A percentile compares a stretch with the other conserved stretches of the same genome.
Conservation (phyloP, 2,797 vertebrate species). For the Sebastiscus tertius region DNA sequence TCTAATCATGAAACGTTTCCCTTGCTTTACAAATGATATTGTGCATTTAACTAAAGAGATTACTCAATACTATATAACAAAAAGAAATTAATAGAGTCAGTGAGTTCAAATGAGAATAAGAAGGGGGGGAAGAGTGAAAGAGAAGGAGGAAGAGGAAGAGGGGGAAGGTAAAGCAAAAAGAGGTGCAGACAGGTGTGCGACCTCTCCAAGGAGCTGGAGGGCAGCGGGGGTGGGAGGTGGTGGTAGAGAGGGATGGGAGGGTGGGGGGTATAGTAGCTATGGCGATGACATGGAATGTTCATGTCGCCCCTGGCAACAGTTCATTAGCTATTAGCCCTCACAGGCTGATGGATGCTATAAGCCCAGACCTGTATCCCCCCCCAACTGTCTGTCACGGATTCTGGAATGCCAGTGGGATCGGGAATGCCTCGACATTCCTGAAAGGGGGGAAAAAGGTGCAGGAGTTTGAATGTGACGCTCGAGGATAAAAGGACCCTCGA, state of each 20-base stretch:
- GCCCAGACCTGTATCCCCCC: constrained; percentile 63
- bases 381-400: constrained; percentile 57
- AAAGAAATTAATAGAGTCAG: not conserved
- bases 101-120: constrained; percentile 12
- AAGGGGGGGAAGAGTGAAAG: not conserved
- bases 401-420: constrained; percentile 35
- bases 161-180: constrained; percentile 27
- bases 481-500: not conserved
- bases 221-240: constrained; percentile 18
- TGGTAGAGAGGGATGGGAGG: not conserved
- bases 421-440: constrained; percentile 49
- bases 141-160: not conserved
- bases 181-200: constrained; percentile 77
- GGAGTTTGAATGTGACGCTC: not conserved
- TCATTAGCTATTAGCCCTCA: constrained; percentile 65
- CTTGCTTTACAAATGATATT: not conserved
- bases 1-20: too few species aligned
- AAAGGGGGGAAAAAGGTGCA: not conserved
- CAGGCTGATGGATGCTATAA: constrained; percentile 56
- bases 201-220: constrained; percentile 53
- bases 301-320: constrained; percentile 63
- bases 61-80: not conserved
- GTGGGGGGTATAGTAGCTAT: constrained; percentile 52
- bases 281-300: constrained; percentile 72
- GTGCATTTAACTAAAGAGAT: not conserved